Conservation (phyloP, 2,888 invertebrate species). For the Steinernema carpocapsae region DNA sequence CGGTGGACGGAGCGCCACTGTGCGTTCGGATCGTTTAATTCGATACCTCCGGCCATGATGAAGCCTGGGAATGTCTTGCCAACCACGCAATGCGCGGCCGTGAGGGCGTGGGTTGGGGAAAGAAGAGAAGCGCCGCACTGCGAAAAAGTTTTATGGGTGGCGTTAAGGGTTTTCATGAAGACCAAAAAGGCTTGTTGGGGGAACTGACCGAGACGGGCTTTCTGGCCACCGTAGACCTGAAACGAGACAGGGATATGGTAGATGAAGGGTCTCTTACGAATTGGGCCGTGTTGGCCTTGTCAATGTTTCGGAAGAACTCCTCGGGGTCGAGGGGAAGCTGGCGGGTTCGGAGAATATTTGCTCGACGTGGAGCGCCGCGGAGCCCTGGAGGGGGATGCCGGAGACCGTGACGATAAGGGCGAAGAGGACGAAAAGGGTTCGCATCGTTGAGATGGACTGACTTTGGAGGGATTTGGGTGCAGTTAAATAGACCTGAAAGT, state of each 20-base stretch:
- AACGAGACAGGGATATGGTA: too few species aligned
- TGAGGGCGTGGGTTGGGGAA: too few species aligned
- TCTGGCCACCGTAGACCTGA: background rate
- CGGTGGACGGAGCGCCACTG: background rate
- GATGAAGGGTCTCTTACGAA: too few species aligned
- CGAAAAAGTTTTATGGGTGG: too few species aligned
- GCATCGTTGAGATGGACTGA: background rate
- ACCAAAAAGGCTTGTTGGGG: background rate
- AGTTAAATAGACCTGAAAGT: too few species aligned
- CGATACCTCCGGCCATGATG: background rate
- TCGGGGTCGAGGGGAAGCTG: too few species aligned
- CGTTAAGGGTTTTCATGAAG: background rate
- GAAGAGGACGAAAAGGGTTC: background rate
- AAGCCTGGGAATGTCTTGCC: background rate
- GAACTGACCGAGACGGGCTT: background rate
- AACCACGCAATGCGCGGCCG: background rate
- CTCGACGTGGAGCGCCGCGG: background rate
- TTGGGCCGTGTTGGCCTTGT: too few species aligned
- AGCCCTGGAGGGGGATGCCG: background rate
- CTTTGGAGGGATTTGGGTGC: too few species aligned
- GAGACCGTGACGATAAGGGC: background rate
- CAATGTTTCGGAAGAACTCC: too few species aligned
- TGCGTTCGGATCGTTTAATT: background rate
- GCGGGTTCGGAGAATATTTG: background rate
- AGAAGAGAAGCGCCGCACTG: background rate